phyloP scores from a whole-genome alignment of 2,888 invertebrate species.

The Phengaris alcon region DNA sequence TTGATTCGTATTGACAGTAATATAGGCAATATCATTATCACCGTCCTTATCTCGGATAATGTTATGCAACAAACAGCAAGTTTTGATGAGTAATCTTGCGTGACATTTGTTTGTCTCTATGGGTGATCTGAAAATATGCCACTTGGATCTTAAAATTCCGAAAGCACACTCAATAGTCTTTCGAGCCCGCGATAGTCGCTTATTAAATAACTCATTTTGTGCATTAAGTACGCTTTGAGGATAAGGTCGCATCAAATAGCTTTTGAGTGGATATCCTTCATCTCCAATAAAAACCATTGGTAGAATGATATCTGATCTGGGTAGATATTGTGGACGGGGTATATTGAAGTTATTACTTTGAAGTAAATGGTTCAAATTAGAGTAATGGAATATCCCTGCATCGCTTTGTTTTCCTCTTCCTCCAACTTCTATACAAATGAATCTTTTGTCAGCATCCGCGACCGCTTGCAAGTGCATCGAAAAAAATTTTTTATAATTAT shows the following conservation, averaged over 20 bases:
- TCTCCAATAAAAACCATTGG: constrained; percentile 35
- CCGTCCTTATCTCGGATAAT: constrained; percentile 37
- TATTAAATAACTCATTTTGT: constrained; percentile 36
- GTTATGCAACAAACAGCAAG: constrained; percentile 35
- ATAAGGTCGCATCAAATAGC: constrained; percentile 40
- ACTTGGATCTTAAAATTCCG: constrained; percentile 35
- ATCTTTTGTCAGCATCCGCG: constrained; percentile 38
- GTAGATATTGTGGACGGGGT: constrained; percentile 33
- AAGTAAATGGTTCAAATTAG: constrained; percentile 37
- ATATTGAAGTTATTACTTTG: constrained; percentile 32
- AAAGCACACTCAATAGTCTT: constrained; percentile 36
- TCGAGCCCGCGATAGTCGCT: constrained; percentile 31
- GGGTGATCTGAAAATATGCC: constrained; percentile 35
- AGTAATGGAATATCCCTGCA: constrained; percentile 40
- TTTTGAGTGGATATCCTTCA: constrained; percentile 38
- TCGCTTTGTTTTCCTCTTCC: constrained; percentile 40
- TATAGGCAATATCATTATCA: constrained; percentile 35
- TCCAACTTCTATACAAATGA: constrained; percentile 36
- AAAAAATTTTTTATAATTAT: constrained; percentile 37
- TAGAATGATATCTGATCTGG: constrained; percentile 35
- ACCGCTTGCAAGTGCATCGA: constrained; percentile 39
- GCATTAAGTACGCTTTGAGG: constrained; percentile 34
- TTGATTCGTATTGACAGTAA: constrained; percentile 34
- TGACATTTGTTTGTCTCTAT: constrained; percentile 40
- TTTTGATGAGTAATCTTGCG: constrained; percentile 34